Conservation (phyloP, 2,113 vertebrate genomes). For the Phylloscopus trochiloides region DNA sequence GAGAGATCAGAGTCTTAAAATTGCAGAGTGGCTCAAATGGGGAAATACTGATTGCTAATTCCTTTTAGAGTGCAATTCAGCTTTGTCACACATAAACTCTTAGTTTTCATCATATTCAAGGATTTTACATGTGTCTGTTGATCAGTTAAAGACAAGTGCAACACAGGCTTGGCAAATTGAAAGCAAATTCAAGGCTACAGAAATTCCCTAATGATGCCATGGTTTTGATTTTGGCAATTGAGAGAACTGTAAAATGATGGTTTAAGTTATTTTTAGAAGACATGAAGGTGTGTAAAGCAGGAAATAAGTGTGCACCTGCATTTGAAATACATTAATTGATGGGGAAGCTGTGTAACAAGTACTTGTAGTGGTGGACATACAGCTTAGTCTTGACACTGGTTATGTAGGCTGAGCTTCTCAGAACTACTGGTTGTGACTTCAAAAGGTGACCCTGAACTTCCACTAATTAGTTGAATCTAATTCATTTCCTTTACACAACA, state of each 20-base stretch:
- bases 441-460: background rate
- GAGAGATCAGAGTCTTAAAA: background rate
- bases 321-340: background rate
- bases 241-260: background rate
- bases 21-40: background rate
- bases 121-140: background rate
- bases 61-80: background rate
- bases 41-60: background rate
- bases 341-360: background rate
- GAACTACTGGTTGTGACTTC: background rate
- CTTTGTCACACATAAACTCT: background rate
- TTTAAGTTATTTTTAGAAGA: constrained; percentile 15
- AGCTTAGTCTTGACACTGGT: background rate
- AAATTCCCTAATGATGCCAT: background rate
- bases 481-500: background rate
- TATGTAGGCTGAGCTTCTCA: background rate
- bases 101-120: background rate
- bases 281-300: background rate
- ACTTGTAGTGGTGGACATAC: background rate
- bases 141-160: constrained; percentile 2
- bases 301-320: background rate
- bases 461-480: background rate
- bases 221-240: background rate
- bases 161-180: background rate
- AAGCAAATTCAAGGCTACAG: background rate